Conservation (phyloP, 1,140 invertebrate genomes). For the Drosophila pseudoobscura region DNA sequence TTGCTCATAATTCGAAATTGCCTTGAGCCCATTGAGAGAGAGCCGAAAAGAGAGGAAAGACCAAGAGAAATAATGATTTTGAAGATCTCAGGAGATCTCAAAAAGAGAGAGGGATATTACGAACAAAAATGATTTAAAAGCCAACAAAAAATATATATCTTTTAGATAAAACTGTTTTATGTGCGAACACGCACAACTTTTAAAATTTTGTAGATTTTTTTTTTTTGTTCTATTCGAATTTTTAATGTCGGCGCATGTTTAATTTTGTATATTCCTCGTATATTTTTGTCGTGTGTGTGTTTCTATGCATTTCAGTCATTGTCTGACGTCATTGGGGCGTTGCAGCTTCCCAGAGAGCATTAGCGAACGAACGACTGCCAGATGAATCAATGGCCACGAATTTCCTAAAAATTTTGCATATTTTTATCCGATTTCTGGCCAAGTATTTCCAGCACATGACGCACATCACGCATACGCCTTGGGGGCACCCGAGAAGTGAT, state of each 20-base stretch:
- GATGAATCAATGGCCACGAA: conserved; percentile 33
- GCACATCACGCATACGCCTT: conserved; percentile 36
- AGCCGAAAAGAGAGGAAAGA: conserved; percentile 15
- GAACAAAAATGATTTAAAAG: no score
- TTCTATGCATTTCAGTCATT: conserved; percentile 31
- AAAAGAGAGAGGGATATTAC: no score
- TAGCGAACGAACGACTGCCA: not conserved
- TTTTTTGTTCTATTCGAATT: conserved; percentile 22
- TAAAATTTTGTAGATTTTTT: conserved; percentile 21
- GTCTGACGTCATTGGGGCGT: conserved; percentile 50
- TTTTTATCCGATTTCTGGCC: conserved; percentile 1
- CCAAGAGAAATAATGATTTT: conserved; percentile 13
- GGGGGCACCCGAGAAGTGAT: not conserved
- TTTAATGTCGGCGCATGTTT: conserved; percentile 45
- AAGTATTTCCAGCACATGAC: conserved; percentile 42
- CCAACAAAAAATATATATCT: no score
- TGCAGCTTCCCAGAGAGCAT: conserved; percentile 7
- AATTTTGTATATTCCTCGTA: conserved; percentile 33
- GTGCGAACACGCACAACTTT: conserved; percentile 39
- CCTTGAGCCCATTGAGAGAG: conserved; percentile 47
- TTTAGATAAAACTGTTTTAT: conserved; percentile 19
- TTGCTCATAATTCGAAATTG: conserved; percentile 59
- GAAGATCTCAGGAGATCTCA: not conserved
- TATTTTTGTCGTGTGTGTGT: conserved; percentile 30
- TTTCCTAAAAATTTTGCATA: conserved; percentile 4